Conservation (phyloP, 2,797 vertebrate species). For the Smutsia temminckii region DNA sequence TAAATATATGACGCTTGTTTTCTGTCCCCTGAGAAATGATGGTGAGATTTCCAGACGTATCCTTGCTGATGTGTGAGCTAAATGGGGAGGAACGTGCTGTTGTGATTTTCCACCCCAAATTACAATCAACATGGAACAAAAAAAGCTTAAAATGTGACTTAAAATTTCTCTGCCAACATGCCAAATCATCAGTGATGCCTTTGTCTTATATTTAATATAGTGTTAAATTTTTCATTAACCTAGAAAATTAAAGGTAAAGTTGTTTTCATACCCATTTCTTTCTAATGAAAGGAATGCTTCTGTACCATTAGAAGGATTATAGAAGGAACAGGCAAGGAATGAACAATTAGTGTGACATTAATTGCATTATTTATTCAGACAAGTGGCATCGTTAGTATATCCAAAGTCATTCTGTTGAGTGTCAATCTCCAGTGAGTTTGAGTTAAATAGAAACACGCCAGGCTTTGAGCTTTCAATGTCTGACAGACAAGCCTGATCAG, state of each 20-base stretch:
- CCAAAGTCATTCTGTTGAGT: not conserved
- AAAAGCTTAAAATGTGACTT: not conserved
- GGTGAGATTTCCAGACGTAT: slow-evolving; percentile 27
- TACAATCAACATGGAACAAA: not conserved
- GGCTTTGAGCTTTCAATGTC: not conserved
- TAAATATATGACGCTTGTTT: slow-evolving; percentile 20
- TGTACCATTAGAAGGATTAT: not conserved
- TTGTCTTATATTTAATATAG: not conserved
- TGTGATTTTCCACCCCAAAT: not conserved
- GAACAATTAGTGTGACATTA: not conserved
- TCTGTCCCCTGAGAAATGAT: slow-evolving; percentile 4
- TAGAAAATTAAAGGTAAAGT: slow-evolving; percentile 5
- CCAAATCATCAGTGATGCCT: not conserved
- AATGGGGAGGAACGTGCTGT: not conserved
- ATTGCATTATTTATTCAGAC: not conserved
- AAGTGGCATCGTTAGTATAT: not conserved
- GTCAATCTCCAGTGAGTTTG: not conserved
- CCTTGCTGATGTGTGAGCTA: not conserved
- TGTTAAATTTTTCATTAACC: not conserved
- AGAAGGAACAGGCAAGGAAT: not conserved
- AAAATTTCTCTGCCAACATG: not conserved
- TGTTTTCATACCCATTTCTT: not conserved
- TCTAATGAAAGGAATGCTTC: not conserved
- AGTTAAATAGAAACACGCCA: not conserved
- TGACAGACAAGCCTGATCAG: not conserved